Evolutionary conservation across 1,140 invertebrate genomes (phyloP).

Genomic region (Dinoponera quadriceps): DNA sequence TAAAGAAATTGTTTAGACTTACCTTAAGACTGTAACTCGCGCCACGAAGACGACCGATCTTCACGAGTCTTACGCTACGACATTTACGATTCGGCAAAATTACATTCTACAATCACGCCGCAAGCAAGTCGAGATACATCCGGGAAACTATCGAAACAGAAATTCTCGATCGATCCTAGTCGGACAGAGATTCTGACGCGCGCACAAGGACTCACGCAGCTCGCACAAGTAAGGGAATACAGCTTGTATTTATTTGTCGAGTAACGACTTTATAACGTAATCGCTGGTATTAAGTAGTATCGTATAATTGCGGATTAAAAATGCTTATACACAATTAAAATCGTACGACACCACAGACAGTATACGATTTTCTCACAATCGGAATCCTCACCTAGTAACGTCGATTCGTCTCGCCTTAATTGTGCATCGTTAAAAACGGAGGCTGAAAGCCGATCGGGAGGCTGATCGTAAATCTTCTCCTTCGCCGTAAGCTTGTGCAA

Average conservation of each 20-base stretch:
- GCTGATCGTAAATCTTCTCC: no score
- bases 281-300: conserved; percentile 30
- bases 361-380: conserved; percentile 5
- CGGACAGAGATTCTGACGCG: conserved; percentile 9
- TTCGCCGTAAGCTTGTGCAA: no score
- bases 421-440: conserved; percentile 1
- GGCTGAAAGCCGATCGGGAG: not conserved
- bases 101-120: conserved; percentile 24
- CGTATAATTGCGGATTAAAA: conserved; percentile 38
- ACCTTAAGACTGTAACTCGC: conserved; percentile 41
- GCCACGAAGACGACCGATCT: not conserved
- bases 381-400: not conserved
- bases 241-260: conserved; percentile 35
- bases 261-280: conserved; percentile 40
- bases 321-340: conserved; percentile 30
- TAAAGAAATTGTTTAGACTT: conserved; percentile 46
- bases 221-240: conserved; percentile 32
- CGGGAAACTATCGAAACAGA: no score
- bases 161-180: not conserved
- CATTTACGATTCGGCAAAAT: conserved; percentile 21
- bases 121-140: not conserved
- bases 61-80: conserved; percentile 5
- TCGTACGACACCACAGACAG: conserved; percentile 9
- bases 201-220: conserved; percentile 45
- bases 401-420: not conserved